Evolutionary conservation across 2,113 vertebrate species (phyloP), one percentile per base, ranked within the genome.

Genomic region (Sarotherodon lohbergeri): DNA sequence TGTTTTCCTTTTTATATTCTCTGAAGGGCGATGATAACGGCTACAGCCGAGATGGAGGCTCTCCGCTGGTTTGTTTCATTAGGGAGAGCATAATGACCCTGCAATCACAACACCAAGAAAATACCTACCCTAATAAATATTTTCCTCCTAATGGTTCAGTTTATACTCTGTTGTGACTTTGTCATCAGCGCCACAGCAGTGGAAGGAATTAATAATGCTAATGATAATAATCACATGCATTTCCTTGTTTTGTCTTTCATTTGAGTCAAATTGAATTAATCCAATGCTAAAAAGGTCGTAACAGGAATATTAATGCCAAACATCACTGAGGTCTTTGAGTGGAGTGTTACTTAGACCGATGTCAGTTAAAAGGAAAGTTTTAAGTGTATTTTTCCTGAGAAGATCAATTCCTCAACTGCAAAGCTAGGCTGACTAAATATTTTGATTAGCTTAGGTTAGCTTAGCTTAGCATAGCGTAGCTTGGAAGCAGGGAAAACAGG

Each of bases 1-100:
- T 95, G 92, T 93, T 95, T 93, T 94, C 92, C 88, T 92, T 94
- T 95, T 92, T 94, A 84, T 87, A 93, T 89, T 89, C 91, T 95
- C 92, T 93, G 92, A 95, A 95, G 94, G 92, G 93, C 86, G 81
- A 87, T 71, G 92, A 91, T 94, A 95, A 95, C 89, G 79, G 90
- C 92, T 88, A 32, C 78, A 88, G 92, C 81, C 22, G 86, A 92
- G 89, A 91, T 83, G 87, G 92, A 91, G 90, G 81, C 89, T 94
- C 91, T 93, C 89, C n/a, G 73, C 91, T 88, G 90, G 88, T 94
- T 95, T 93, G 90, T 86, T 90, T 93, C 88, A 94, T 93, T 88
- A 93, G 92, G 89, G 86, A 76, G 19, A 85, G 87, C 92, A 86
- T 92, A 93, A 95, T 91, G 91, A 93, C 90, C 91, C 92, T 71